A percentile compares a stretch with the other conserved stretches of the same genome.
Conservation (phyloP, 1,140 invertebrate genomes). For the Parapsyche elsis region DNA sequence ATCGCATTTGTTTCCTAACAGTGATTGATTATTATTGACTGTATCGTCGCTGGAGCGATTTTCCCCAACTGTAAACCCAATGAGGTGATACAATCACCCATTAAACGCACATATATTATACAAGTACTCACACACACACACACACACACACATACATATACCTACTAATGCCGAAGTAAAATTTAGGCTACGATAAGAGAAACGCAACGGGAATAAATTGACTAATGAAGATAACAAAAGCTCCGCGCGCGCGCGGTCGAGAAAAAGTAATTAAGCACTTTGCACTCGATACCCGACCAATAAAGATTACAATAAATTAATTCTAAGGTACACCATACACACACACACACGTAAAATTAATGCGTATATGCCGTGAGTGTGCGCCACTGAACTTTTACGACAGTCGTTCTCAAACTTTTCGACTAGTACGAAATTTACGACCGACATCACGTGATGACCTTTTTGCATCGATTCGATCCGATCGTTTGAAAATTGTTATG, state of each 20-base stretch:
- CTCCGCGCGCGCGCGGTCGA: no score
- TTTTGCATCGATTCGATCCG: background rate
- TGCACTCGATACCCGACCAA: no score
- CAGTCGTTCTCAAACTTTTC: no score
- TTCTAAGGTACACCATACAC: no score
- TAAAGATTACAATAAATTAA: no score
- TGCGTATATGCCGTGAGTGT: no score
- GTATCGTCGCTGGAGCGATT: constrained; percentile 14
- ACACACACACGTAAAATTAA: no score
- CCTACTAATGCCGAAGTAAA: background rate
- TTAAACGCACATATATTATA: constrained; percentile 10
- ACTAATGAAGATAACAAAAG: background rate
- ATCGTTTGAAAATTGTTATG: background rate
- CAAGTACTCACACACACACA: background rate
- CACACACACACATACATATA: no score
- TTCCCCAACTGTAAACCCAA: constrained; percentile 26
- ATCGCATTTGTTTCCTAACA: constrained; percentile 42
- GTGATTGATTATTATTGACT: constrained; percentile 45
- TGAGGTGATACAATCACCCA: constrained; percentile 34
- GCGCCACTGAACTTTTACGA: no score
- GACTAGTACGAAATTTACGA: no score
- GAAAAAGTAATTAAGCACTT: background rate
- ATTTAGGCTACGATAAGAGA: background rate
- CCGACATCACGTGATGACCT: no score
- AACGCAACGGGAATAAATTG: background rate